A percentile compares a stretch with the other conserved stretches of the same genome.
Conservation (phyloP, 2,113 vertebrate species). For the Numenius arquata region DNA sequence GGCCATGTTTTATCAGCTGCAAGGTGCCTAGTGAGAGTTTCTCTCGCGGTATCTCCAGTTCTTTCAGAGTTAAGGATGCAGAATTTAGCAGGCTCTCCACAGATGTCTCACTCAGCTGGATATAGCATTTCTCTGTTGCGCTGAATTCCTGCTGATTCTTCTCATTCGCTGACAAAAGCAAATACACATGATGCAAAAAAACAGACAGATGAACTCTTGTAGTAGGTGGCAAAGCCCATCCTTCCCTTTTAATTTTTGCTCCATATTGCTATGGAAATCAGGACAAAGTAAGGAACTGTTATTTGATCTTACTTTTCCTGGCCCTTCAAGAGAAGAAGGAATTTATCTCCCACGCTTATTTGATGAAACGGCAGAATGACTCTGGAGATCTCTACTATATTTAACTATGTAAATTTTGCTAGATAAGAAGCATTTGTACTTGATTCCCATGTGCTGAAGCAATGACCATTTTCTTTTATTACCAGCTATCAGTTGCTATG, state of each 20-base stretch:
- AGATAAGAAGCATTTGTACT: background rate
- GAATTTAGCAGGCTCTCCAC: slow-evolving; percentile 56
- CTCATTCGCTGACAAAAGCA: slow-evolving; percentile 9
- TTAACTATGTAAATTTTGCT: background rate
- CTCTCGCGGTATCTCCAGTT: slow-evolving; percentile 68
- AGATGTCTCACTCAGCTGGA: slow-evolving; percentile 58
- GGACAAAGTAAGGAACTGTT: background rate
- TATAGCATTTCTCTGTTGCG: background rate
- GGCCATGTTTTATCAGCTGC: slow-evolving; percentile 55
- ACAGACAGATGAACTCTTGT: background rate
- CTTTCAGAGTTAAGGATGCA: slow-evolving; percentile 29
- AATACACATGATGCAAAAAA: background rate
- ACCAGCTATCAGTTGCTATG: background rate
- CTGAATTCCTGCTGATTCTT: background rate
- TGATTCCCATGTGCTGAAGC: background rate
- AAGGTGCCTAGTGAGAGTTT: slow-evolving; percentile 36
- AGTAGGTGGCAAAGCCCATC: background rate
- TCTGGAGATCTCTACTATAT: background rate
- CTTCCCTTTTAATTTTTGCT: background rate
- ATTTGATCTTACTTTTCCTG: background rate
- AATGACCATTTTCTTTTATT: background rate
- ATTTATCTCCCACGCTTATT: background rate
- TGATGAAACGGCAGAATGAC: background rate
- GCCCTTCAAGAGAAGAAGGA: background rate
- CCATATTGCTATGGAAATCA: background rate